Base-by-base conservation (phyloP, 2,888 invertebrate genomes). In the Falcaria lacertinaria region DNA sequence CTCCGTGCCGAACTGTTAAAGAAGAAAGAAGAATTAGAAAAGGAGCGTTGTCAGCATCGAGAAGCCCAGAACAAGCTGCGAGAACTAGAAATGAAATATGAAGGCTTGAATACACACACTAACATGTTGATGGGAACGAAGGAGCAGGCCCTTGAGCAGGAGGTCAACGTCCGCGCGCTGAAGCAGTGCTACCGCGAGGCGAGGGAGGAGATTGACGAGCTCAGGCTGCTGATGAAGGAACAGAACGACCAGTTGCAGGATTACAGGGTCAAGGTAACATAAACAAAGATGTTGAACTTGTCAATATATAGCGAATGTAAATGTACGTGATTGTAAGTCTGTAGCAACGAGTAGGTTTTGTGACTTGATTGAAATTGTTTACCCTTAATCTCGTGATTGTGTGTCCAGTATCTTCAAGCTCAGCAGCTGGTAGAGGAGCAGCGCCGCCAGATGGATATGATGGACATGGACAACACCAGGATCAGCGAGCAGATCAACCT, bases 401-500 rank as follows among this genome's bases (percentile, higher is more conserved):
- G 2, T 17, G 48, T 58, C 4, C 47, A 89, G 88, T 93, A 92
- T 60, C 65, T 93, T 15, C 90, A 92, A 88, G 93, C 94, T 0
- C 93, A 93, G 60, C 93, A 94, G 69, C 74, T 91, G 39, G 93
- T 93, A 0, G 94, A 94, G 67, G 94, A 94, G 65, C 93, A 94
- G 66, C 85, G 90, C 0, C 85, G 93, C 1, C 93, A 93, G 60
- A 90, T 94, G 63, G 93, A 93, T 49, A 80, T 93, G 65, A 92
- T 94, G 92, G 93, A 94, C 60, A 90, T 93, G 90, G 94, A 94
- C 58, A 93, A 93, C 60, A 91, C 91, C 15, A 83, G 93, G 38
- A 92, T 94, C 63, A 92, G 92, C 53, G 94, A 94, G 60, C 93
- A 94, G 67, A 93, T 94, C 34, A 93, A 92, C 55, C 73, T 93